Base-by-base conservation (phyloP, 2,113 vertebrate genomes). In the Mellivora capensis region DNA sequence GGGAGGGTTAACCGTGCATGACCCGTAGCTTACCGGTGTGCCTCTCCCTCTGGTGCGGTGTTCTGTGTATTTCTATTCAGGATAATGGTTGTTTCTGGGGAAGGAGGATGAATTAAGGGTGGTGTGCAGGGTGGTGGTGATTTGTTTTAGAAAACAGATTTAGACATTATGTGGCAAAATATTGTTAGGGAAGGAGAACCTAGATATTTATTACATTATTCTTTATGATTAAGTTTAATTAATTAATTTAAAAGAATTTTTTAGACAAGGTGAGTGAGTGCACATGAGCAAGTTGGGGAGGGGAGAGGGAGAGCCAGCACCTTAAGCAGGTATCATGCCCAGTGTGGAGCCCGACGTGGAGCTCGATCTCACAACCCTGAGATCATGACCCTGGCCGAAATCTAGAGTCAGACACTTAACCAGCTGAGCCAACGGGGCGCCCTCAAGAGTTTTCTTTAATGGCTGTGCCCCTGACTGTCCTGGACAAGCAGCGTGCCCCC, bases 1-100 rank as follows among this genome's bases (percentile, higher is more conserved):
- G 8, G 12, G 39, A 27, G 1, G 3, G 5, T 14, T 14, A 9
- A 12, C 15, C 3, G 0, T 7, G 25, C 34, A 1, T 0, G 34
- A 15, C 47, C 20, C 0, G 7, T 15, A 20, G 7, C 6, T 61
- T 1, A 25, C 27, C 34, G 23, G 13, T 18, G 8, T 62, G 31
- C 54, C 20, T 42, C 57, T 59, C 57, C 57, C 76, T 47, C 3
- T 2, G 23, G 42, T 29, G 27, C 37, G 1, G 1, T 23, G 1
- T 31, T 25, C 1, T 20, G 21, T 37, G 14, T 34, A 4, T 90
- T 54, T 64, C 34, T 15, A 6, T 39, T 14, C 52, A 76, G 54
- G 71, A 27, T 72, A 6, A 34, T 34, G 34, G 29, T 17, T 81
- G 37, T 39, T 86, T 71, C 25, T 90, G 27, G 57, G 44, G 47